These are phyloP conservation scores for Lepidotrigona ventralis DNA, from an alignment of 1,140 invertebrate species.

Conservation along the genomic window DNA sequence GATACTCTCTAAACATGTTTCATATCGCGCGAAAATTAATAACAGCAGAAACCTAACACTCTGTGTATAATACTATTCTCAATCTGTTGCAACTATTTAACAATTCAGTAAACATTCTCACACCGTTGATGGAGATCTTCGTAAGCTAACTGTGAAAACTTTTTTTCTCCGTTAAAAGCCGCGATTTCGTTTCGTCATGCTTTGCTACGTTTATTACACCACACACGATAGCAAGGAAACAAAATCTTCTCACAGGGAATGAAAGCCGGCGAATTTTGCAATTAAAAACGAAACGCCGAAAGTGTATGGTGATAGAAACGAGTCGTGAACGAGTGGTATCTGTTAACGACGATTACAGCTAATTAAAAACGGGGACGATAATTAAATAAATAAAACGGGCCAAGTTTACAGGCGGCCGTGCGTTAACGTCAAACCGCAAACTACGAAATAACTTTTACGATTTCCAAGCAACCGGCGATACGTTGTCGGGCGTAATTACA, in stretches of 20 bases:
- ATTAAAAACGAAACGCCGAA: not conserved
- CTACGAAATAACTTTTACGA: slow-evolving; percentile 43
- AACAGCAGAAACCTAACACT: not conserved
- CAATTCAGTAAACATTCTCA: no score
- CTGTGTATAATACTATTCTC: not conserved
- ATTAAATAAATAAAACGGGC: slow-evolving; percentile 24
- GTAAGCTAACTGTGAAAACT: not conserved
- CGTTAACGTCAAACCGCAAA: slow-evolving; percentile 26
- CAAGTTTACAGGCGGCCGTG: not conserved
- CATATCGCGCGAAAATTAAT: not conserved
- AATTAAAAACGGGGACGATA: slow-evolving; percentile 30
- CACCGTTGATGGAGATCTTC: not conserved
- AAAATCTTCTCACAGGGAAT: not conserved
- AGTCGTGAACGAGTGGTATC: not conserved
- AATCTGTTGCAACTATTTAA: not conserved
- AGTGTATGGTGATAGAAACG: not conserved
- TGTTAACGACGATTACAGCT: slow-evolving; percentile 26
- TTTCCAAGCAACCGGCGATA: slow-evolving; percentile 44
- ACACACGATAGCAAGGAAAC: not conserved
- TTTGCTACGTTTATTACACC: not conserved
- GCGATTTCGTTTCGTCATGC: not conserved
- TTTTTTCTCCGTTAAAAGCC: not conserved
- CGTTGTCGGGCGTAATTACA: slow-evolving; percentile 33
- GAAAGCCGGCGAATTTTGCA: not conserved
- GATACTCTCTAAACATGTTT: not conserved